Conservation (phyloP, 2,113 vertebrate species). For the Thermophis baileyi region DNA sequence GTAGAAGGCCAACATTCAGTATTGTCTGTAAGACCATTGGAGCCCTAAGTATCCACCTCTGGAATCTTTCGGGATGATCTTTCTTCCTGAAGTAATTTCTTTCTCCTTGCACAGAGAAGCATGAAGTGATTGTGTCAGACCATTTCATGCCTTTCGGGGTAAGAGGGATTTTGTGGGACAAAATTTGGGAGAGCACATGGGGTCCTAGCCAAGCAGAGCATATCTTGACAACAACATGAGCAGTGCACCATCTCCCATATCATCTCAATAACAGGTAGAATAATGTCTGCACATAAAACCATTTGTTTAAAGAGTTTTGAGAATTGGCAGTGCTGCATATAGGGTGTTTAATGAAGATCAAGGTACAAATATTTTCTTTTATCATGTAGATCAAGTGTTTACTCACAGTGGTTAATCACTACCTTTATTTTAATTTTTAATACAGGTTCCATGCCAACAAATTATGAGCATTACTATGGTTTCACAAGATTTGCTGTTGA, state of each 20-base stretch:
- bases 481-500: conserved; percentile 98
- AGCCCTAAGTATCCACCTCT: neutral
- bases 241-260: neutral
- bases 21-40: neutral
- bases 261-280: neutral
- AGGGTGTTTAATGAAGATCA: neutral
- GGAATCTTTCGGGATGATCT: neutral
- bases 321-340: no score
- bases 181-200: neutral
- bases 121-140: neutral
- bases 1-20: neutral
- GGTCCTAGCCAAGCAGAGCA: neutral
- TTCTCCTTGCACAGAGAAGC: neutral
- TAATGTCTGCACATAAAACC: neutral
- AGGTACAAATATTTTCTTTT: neutral
- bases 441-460: conserved; percentile 94
- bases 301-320: neutral
- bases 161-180: neutral
- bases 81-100: neutral
- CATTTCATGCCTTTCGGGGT: neutral
- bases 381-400: neutral
- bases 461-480: conserved; percentile 96
- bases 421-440: conserved; percentile 24
- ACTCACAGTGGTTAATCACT: neutral
- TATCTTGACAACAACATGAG: neutral